phyloP scores from a whole-genome alignment of 1,140 invertebrate genomes.

The Drosophila nebulosa region DNA sequence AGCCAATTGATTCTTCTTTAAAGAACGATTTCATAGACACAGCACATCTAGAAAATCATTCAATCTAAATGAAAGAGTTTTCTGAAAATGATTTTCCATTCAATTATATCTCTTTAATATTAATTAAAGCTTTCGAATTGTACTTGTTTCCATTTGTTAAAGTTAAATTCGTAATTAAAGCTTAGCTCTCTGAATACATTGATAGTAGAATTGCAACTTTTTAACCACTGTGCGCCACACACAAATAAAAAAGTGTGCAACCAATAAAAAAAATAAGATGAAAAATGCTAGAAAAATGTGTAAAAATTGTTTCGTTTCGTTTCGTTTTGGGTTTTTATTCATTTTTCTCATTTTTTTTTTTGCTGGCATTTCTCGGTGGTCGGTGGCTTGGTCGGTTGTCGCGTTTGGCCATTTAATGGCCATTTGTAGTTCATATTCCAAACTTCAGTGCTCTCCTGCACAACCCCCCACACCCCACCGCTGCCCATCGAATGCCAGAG shows the following conservation, averaged over 20 bases:
- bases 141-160: no score
- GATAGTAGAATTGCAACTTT: no score
- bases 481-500: background rate
- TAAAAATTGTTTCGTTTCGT: slow-evolving; percentile 54
- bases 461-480: background rate
- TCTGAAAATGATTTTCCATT: no score
- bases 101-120: no score
- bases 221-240: no score
- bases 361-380: background rate
- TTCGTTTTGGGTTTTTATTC: slow-evolving; percentile 41
- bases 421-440: slow-evolving; percentile 53
- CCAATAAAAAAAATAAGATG: slow-evolving; percentile 32
- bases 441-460: background rate
- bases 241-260: slow-evolving; percentile 34
- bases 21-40: no score
- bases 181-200: no score
- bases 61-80: no score
- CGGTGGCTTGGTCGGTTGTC: background rate
- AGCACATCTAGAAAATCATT: no score
- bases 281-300: slow-evolving; percentile 61
- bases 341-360: slow-evolving; percentile 3
- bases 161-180: no score
- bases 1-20: no score
- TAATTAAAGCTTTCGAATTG: no score
- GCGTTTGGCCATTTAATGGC: slow-evolving; percentile 35